A percentile compares a stretch with the other conserved stretches of the same genome.
phyloP scores from a whole-genome alignment of 2,888 invertebrate species.

The Phyllotreta striolata region DNA sequence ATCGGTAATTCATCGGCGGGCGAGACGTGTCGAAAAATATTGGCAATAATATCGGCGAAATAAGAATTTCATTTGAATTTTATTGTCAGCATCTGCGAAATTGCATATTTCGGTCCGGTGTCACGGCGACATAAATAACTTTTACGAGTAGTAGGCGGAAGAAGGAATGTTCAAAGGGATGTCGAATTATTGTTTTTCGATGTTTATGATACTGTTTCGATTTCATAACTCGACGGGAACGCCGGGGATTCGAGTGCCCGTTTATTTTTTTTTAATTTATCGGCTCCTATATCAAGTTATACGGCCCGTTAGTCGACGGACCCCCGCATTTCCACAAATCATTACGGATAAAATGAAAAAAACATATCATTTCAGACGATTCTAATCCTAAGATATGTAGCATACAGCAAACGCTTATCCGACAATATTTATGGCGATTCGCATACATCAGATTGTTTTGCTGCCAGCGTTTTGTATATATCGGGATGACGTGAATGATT shows the following conservation, averaged over 20 bases:
- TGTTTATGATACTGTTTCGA: conserved; percentile 64
- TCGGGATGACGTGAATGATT: conserved; percentile 32
- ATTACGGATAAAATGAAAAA: conserved; percentile 58
- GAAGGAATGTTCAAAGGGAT: conserved; percentile 52
- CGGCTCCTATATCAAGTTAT: conserved; percentile 61
- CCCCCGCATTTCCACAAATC: conserved; percentile 59
- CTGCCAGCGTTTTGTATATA: conserved; percentile 37
- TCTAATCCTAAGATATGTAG: conserved; percentile 54
- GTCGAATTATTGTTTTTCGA: conserved; percentile 63
- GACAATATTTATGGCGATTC: conserved; percentile 46
- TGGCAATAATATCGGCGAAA: conserved; percentile 30
- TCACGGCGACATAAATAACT: conserved; percentile 51
- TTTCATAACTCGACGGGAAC: conserved; percentile 62
- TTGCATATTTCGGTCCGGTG: conserved; percentile 41
- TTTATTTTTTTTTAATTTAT: conserved; percentile 61
- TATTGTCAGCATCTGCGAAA: conserved; percentile 38
- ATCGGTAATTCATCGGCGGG: background rate
- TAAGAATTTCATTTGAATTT: conserved; percentile 39
- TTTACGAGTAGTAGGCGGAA: conserved; percentile 54
- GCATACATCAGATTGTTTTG: conserved; percentile 42
- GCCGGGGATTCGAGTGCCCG: conserved; percentile 56
- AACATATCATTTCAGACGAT: conserved; percentile 51
- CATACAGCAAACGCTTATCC: conserved; percentile 45
- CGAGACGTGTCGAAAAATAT: conserved; percentile 10
- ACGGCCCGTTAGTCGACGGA: conserved; percentile 57